Percentiles rank a stretch among this genome's conserved stretches.
Evolutionary conservation across 2,888 invertebrate species (phyloP).

Genomic region (Stegophylla sp.): DNA sequence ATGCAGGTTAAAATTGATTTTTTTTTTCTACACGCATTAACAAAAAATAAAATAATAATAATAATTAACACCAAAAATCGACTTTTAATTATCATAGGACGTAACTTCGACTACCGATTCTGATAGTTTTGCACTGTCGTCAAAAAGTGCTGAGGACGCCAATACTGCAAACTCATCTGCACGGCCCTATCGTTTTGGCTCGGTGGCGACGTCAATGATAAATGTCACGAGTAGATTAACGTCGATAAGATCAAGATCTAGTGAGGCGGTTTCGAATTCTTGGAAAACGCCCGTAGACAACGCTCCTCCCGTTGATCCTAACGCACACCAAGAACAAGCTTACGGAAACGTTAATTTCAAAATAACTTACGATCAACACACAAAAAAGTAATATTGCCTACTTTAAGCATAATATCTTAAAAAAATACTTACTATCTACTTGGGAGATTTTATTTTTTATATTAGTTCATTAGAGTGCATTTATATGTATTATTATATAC

Average conservation of each 20-base stretch:
- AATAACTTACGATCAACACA: slow-evolving; percentile 58
- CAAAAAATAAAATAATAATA: background rate
- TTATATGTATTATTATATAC: too few relatives aligned
- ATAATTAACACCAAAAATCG: background rate
- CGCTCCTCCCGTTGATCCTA: slow-evolving; percentile 46
- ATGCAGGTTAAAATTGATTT: slow-evolving; percentile 59
- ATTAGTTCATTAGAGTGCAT: too few relatives aligned
- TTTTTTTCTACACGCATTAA: background rate
- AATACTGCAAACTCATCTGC: background rate
- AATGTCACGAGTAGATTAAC: slow-evolving; percentile 50
- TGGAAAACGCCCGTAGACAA: slow-evolving; percentile 60
- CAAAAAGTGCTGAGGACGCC: slow-evolving; percentile 11
- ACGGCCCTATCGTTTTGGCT: slow-evolving; percentile 50
- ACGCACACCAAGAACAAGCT: slow-evolving; percentile 60
- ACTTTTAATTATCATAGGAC: slow-evolving; percentile 34
- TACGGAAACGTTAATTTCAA: slow-evolving; percentile 60
- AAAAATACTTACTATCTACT: too few relatives aligned
- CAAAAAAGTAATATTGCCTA: slow-evolving; percentile 58
- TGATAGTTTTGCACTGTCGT: slow-evolving; percentile 49
- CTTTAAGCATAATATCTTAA: too few relatives aligned
- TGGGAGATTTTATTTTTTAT: too few relatives aligned
- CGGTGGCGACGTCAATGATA: slow-evolving; percentile 49
- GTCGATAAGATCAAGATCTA: slow-evolving; percentile 60
- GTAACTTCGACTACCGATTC: slow-evolving; percentile 51
- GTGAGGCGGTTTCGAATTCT: slow-evolving; percentile 60